These are phyloP conservation scores for Pyralis farinalis DNA, from an alignment of 2,888 invertebrate genomes.

Conservation along the genomic window DNA sequence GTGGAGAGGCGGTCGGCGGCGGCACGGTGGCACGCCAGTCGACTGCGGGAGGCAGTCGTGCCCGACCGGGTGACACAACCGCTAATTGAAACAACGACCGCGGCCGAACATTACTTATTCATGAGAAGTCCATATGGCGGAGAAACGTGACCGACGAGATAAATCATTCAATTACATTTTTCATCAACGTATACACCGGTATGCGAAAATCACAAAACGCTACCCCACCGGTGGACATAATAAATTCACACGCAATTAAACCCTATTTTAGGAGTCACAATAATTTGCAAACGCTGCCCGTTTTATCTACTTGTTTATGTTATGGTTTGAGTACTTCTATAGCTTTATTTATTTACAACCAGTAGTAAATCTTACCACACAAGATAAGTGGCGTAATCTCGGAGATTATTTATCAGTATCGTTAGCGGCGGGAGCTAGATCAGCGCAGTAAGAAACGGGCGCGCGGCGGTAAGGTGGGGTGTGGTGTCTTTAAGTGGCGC, in stretches of 20 bases:
- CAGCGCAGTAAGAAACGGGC: constrained; percentile 16
- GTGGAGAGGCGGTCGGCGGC: constrained; percentile 17
- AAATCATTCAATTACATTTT: constrained; percentile 78
- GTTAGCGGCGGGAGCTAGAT: constrained; percentile 22
- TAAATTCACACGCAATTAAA: constrained; percentile 7
- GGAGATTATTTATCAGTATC: constrained; percentile 27
- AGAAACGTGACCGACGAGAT: constrained; percentile 73
- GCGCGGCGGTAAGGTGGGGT: constrained; percentile 28
- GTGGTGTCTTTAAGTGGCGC: constrained; percentile 56
- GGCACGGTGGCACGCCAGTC: constrained; percentile 16
- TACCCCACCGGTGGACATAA: not conserved
- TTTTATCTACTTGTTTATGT: constrained; percentile 31
- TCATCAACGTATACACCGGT: constrained; percentile 51
- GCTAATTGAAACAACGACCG: constrained; percentile 80
- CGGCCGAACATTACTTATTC: constrained; percentile 76
- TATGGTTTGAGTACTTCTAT: constrained; percentile 24
- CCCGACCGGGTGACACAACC: constrained; percentile 67
- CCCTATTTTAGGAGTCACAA: constrained; percentile 10
- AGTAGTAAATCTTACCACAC: constrained; percentile 31
- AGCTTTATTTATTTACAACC: constrained; percentile 23
- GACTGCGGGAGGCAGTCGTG: constrained; percentile 49
- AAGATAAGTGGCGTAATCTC: constrained; percentile 33
- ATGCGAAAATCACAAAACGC: constrained; percentile 17
- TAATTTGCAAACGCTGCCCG: constrained; percentile 24
- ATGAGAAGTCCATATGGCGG: constrained; percentile 77